A percentile compares a stretch with the other conserved stretches of the same genome.
Evolutionary conservation across 1,140 invertebrate genomes (phyloP).

Genomic region (Sitodiplosis mosellana): DNA sequence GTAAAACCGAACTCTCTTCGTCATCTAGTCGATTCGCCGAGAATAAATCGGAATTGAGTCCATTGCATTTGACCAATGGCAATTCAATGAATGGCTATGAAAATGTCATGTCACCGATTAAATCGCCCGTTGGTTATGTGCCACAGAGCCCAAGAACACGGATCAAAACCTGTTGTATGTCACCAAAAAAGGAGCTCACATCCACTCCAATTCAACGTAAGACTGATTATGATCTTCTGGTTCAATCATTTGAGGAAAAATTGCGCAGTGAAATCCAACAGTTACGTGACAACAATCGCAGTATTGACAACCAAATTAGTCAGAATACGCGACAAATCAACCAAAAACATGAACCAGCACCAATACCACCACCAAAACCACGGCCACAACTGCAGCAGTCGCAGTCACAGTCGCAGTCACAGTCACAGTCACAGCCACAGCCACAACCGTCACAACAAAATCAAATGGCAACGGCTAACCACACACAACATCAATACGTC

Average conservation of each 20-base stretch:
- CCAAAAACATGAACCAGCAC: too few species aligned
- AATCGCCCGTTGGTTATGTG: constrained; percentile 12
- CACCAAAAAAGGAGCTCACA: constrained; percentile 18
- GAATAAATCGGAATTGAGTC: background rate
- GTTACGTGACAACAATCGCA: constrained; percentile 4
- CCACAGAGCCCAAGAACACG: constrained; percentile 23
- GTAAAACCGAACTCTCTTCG: constrained; percentile 13
- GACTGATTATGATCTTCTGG: constrained; percentile 20
- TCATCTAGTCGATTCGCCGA: background rate
- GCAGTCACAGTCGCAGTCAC: too few species aligned
- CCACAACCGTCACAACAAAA: background rate
- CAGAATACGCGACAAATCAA: background rate
- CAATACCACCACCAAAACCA: background rate
- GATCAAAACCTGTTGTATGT: constrained; percentile 22
- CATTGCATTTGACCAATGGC: background rate
- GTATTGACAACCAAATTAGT: background rate
- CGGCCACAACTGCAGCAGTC: constrained; percentile 1
- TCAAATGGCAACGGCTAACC: background rate
- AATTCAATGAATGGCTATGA: constrained; percentile 13
- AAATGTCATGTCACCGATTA: constrained; percentile 10
- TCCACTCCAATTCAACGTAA: background rate
- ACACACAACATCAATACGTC: background rate
- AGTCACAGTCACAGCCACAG: constrained; percentile 11
- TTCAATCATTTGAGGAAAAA: constrained; percentile 22
- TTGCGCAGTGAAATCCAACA: constrained; percentile 15